Evolutionary conservation across 2,797 vertebrate genomes (phyloP).

Genomic region (Peromyscus eremicus): DNA sequence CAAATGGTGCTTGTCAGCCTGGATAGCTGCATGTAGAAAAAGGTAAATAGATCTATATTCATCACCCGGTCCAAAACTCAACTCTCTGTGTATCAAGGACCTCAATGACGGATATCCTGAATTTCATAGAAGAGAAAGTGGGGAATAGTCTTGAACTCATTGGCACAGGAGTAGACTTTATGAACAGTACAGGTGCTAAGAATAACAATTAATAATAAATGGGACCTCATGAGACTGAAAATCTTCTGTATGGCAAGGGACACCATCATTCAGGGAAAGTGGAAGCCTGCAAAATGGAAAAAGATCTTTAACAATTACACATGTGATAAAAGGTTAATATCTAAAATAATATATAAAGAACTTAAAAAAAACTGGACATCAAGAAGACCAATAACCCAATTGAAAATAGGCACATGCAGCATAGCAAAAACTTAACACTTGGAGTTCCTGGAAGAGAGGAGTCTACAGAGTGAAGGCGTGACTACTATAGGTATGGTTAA

Average conservation of each 20-base stretch:
- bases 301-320: neutral
- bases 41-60: neutral
- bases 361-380: neutral
- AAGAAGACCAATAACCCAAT: neutral
- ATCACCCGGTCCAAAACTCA: neutral
- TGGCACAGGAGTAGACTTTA: neutral
- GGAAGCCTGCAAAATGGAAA: neutral
- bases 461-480: neutral
- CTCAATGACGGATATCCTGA: neutral
- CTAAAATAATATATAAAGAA: neutral
- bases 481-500: neutral
- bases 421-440: neutral
- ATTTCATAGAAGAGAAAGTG: neutral
- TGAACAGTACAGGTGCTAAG: neutral
- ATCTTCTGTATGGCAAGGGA: neutral
- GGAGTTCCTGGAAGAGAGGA: neutral
- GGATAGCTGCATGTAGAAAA: neutral
- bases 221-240: neutral
- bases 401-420: neutral
- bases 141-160: neutral
- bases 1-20: neutral
- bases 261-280: neutral
- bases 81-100: neutral
- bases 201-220: neutral
- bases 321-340: neutral